Base-by-base conservation (phyloP, 1,140 invertebrate species). In the Zaprionus vittiger region DNA sequence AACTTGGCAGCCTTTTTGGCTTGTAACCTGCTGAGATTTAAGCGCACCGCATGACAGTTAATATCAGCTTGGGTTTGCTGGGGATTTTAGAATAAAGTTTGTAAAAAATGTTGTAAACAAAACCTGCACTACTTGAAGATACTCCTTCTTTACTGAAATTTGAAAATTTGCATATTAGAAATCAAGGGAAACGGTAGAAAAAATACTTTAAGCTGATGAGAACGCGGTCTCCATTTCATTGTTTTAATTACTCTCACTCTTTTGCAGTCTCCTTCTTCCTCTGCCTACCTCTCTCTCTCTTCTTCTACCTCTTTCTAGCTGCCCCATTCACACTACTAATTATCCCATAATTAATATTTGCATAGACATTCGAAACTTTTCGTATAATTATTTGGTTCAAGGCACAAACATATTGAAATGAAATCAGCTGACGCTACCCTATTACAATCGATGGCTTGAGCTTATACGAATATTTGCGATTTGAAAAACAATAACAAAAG, bases 11-110 rank as follows among this genome's bases (percentile, higher is more conserved):
- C 20, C n/a, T 41, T 41, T 67, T 59, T 59, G 28, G 55, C 55
- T 81, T 67, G 71, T 65, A 65, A 81, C 80, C 80, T 72, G 67
- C 38, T 14, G 72, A 83, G 80, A 83, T 83, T 83, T 79, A 83
- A 76, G 69, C 44, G 68, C 60, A 66, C 64, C 68, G 65, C 65
- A 44, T 22, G 64, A 20, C 64, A 41, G 63, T 15, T 44, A 41
- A 56, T 37, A 55, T 20, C 4, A 52, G 20, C 41, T 17, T n/a
- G 41, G n/a, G 4, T 47, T 47, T 47, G 22, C 11, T 20, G 20
- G 20, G 4, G 20, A 11, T 49, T 49, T 52, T 1, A 11, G 2
- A n/a, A 2, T 5, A 22, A 52, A 52, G 11, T 52, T 52, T 52
- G 11, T 5, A 14, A 12, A 17, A 44, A 22, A 49, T 4, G 2